phyloP scores from a whole-genome alignment of 2,113 vertebrate species.

The Neogale vison region DNA sequence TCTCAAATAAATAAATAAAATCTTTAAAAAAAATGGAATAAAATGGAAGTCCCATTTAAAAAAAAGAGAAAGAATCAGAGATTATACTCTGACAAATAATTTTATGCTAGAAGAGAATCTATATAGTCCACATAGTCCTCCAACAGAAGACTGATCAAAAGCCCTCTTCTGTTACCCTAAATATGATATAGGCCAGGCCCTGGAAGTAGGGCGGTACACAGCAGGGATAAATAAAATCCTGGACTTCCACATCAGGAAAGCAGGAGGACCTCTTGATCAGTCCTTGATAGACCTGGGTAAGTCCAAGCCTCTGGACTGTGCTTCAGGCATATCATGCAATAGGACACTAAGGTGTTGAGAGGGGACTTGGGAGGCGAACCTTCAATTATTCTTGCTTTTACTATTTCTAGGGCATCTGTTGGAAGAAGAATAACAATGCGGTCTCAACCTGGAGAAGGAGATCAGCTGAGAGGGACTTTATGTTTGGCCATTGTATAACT shows the following conservation, averaged over 20 bases:
- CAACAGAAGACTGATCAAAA: neutral
- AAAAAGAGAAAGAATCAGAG: neutral
- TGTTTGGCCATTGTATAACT: neutral
- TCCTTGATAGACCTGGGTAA: conserved; percentile 7
- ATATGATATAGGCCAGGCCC: neutral
- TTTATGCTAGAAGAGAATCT: neutral
- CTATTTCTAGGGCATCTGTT: conserved; percentile 63
- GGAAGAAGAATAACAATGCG: conserved; percentile 57
- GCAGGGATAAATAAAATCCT: neutral
- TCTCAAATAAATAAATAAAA: too few species aligned
- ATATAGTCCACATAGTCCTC: neutral
- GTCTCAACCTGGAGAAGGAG: conserved; percentile 64
- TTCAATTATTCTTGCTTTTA: conserved; percentile 60
- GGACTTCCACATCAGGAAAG: neutral
- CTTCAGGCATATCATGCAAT: conserved; percentile 10
- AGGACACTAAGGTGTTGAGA: neutral
- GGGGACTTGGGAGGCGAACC: conserved; percentile 12
- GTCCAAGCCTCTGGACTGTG: conserved; percentile 58
- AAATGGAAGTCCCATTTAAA: too few species aligned
- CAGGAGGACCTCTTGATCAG: neutral
- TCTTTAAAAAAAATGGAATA: too few species aligned
- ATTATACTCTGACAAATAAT: neutral
- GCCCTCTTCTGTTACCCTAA: neutral
- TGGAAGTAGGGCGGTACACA: neutral
- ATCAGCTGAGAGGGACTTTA: conserved; percentile 67